Base-by-base conservation (phyloP, 2,113 vertebrate species). In the Elephantulus edwardii region DNA sequence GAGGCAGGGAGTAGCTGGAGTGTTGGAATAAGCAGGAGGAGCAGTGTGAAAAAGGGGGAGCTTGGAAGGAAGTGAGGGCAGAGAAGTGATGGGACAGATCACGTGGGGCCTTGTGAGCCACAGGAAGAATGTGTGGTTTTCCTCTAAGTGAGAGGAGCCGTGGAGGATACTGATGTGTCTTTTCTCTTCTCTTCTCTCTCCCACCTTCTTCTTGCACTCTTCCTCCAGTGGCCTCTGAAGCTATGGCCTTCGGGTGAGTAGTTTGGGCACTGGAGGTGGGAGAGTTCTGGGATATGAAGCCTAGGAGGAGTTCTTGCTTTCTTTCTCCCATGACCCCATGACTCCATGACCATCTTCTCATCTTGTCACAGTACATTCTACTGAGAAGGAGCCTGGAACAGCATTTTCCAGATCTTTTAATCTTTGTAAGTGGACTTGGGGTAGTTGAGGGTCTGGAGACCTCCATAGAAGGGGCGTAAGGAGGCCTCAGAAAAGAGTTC, bases 171-270 rank as follows among this genome's bases (percentile, higher is more conserved):
- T 50, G 56, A 38, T 28, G 13, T 76, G 22, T 81, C 46, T 78
- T 40, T 60, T n/a, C 42, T 26, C 35, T 68, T 30, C 1, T 42
- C 42, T 79, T 83, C 35, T 88, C 62, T 89, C 82, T 42, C 6
- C 35, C 30, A 26, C n/a, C 44, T 35, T 60, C 38, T 64, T 38
- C 46, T 68, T 24, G 44, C 38, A 35, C 48, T 44, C 5, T 38
- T 62, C 35, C 30, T 92, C 66, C 86, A 96, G 96, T n/a, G 94
- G 94, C 78, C 92, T 96, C 92, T 96, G 96, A 96, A 96, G 96
- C 85, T 96, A 95, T 30, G n/a, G 35, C 58, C 79, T 96, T 19
- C 87, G 78, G 92, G 96, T 96, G 79, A 96, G 96, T 95, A 78
- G 14, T 68, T 83, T 52, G 68, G 71, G 44, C 38, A 64, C 66